Conservation (phyloP, 1,140 invertebrate genomes). For the Listronotus bonariensis region DNA sequence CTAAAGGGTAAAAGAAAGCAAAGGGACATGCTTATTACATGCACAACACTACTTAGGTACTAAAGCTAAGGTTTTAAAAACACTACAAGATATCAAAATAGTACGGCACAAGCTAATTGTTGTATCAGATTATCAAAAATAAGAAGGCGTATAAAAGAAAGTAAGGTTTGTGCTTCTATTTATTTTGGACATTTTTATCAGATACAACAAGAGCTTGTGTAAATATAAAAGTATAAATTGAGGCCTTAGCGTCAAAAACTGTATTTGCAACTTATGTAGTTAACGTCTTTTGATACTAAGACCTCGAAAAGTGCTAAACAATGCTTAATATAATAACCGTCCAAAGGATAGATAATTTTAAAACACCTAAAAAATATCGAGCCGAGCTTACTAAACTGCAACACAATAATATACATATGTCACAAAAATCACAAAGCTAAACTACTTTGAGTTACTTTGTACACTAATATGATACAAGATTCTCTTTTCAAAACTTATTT, state of each 20-base stretch:
- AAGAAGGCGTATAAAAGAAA: background rate
- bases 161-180: background rate
- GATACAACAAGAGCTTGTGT: too few relatives aligned
- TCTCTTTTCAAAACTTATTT: background rate
- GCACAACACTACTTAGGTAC: constrained; percentile 39
- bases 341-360: too few relatives aligned
- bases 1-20: constrained; percentile 43
- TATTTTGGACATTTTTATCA: too few relatives aligned
- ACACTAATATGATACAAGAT: constrained; percentile 6
- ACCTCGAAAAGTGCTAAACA: background rate
- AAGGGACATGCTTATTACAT: constrained; percentile 44
- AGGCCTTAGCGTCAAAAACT: too few relatives aligned
- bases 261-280: too few relatives aligned
- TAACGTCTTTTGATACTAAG: too few relatives aligned
- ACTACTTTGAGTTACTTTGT: constrained; percentile 5
- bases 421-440: background rate
- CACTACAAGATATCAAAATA: constrained; percentile 5
- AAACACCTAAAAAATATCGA: constrained; percentile 11
- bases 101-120: constrained; percentile 3
- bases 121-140: background rate
- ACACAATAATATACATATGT: background rate
- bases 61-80: background rate
- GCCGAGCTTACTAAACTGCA: background rate
- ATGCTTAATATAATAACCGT: background rate
- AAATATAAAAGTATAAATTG: too few relatives aligned